Base-by-base conservation (phyloP, 1,140 invertebrate genomes). In the Babylonia areolata region DNA sequence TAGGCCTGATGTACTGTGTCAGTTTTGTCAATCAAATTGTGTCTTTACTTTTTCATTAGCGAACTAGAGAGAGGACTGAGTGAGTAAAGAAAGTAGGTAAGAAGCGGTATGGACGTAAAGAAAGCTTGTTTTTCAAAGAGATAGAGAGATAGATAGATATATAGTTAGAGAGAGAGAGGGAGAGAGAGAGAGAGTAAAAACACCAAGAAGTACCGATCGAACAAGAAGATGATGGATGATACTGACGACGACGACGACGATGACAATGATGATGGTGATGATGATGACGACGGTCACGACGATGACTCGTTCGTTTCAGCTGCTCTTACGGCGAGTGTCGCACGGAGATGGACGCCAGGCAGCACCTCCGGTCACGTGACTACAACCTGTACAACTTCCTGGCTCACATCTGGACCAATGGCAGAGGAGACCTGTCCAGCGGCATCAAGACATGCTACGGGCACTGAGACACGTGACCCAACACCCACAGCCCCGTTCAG, bases 391-490 rank as follows among this genome's bases (percentile, higher is more conserved):
- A 40, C 77, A 42, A 33, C 39, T n/a, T 42, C 2, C 77, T 79
- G 77, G 31, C 23, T n/a, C 77, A 79, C 37, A 37, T 79, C 31
- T 79, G 42, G 17, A 79, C 77, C 35, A 79, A 79, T 39, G 39
- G 39, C 37, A 11, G 28, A 2, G 40, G 37, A 37, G 11, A 1
- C 33, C 31, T 6, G 11, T 9, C 37, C 28, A 79, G 77, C 77
- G 77, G 77, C 39, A 15, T 79, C 39, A 79, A 79, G 28, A 46
- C 31, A 15, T 79, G 77, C 71, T 73, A 73, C 71, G n/a, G n/a
- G n/a, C 58, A 64, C 23, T 64, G 58, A 64, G 46, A 64, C 12
- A 64, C 20, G 2, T n/a, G 23, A 20, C 15, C 20, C 28, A 23
- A 5, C 15, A 23, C 6, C 20, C 6, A 64, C 58, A n/a, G 23